Evolutionary conservation across 1,140 invertebrate species (phyloP), one percentile per base, ranked within the genome.

Genomic region (Drosophila triauraria): DNA sequence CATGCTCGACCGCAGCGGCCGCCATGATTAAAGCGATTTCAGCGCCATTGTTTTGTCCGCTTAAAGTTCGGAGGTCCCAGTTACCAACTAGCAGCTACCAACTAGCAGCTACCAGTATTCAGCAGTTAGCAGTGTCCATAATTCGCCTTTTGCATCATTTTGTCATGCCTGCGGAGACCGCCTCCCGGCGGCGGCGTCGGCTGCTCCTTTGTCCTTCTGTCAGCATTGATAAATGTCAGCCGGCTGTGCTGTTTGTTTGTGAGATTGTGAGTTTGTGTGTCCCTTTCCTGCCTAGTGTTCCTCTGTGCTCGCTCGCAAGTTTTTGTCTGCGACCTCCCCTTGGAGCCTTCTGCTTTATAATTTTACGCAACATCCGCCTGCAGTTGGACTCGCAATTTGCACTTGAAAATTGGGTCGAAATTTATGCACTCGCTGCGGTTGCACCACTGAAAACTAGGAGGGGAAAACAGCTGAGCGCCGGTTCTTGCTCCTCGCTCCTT

Each of bases 21-120:
- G 79, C 62, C 78, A 91, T 91, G 88, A 91, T 91, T 82, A 91
- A 91, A 91, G 88, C 90, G 88, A 88, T 91, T 87, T 91, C 77
- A 59, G 80, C 81, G 78, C 84, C 76, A 80, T 91, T 91, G 88
- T 91, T 91, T 85, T 84, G 71, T 75, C 75, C 67, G 42, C 48
- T 71, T 63, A 38, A 71, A 72, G 65, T 72, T 72, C 40, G 35
- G 54, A 17, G 44, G 42, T 46, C 10, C 27, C 27, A 15, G 27
- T 12, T 13, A 38, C 15, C 17, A 32, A 13, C 35, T 25, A 23
- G 17, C 51, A 38, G 32, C 32, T 44, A 27, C 13, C 17, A 13
- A 23, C 7, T 40, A n/a, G 38, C 53, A 25, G 32, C 53, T 20
- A 27, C 13, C 20, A 13, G 42, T 17, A 38, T 61, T 61, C 42